A percentile compares a stretch with the other conserved stretches of the same genome.
Evolutionary conservation across 2,113 vertebrate species (phyloP).

Genomic region (Damaliscus lunatus): DNA sequence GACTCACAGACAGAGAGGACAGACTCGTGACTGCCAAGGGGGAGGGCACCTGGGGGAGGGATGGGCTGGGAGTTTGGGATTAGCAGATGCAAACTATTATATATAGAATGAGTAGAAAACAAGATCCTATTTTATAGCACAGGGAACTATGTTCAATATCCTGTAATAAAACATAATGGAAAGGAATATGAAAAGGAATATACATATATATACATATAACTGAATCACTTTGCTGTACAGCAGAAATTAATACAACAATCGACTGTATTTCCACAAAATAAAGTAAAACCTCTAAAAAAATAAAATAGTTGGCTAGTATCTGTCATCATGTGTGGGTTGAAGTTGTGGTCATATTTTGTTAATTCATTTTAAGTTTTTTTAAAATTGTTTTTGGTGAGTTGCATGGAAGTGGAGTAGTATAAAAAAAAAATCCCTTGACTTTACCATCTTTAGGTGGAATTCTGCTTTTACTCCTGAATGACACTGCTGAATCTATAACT

Average conservation of each 20-base stretch:
- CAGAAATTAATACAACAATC: not conserved
- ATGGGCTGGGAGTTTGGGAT: not conserved
- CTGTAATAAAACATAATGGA: not conserved
- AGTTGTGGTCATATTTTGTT: not conserved
- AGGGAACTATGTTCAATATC: not conserved
- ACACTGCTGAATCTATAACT: not conserved
- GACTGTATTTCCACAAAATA: not conserved
- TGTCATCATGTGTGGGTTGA: not conserved
- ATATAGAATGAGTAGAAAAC: not conserved
- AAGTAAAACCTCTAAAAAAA: not conserved
- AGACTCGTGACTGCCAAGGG: not conserved
- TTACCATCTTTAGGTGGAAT: not conserved
- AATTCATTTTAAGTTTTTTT: not conserved
- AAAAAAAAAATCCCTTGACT: not conserved
- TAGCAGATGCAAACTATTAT: not conserved
- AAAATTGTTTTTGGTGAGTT: not conserved
- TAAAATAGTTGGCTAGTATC: not conserved
- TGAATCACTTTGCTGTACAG: not conserved
- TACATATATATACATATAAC: not conserved
- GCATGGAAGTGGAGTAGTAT: not conserved
- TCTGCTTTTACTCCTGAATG: not conserved
- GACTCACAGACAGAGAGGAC: not conserved
- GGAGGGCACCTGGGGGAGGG: not conserved
- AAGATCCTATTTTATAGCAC: not conserved
- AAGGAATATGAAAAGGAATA: not conserved